Conservation (phyloP, 1,140 invertebrate genomes). For the Danaus melanippus region DNA sequence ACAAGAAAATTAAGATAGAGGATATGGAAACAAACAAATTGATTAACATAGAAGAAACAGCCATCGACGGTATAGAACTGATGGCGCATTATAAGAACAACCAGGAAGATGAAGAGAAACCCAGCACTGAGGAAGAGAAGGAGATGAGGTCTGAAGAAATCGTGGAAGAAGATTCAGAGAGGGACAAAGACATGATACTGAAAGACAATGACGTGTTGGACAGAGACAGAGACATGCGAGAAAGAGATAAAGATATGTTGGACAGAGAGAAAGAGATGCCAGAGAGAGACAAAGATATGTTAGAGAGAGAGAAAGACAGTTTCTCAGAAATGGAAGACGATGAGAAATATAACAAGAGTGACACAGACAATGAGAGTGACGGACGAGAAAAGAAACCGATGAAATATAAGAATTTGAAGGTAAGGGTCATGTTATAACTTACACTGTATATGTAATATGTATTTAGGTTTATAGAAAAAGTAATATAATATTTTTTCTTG, state of each 20-base stretch:
- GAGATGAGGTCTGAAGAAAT: constrained; percentile 49
- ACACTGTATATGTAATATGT: neutral
- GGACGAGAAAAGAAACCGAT: constrained; percentile 45
- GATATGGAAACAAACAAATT: constrained; percentile 43
- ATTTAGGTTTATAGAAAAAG: too few relatives aligned
- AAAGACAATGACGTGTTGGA: constrained; percentile 24
- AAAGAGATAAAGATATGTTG: constrained; percentile 27
- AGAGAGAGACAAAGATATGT: constrained; percentile 52
- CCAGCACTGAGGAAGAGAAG: constrained; percentile 58
- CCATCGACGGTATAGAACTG: constrained; percentile 67
- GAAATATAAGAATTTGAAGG: constrained; percentile 62
- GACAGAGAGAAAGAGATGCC: constrained; percentile 40
- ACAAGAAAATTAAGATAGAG: constrained; percentile 54
- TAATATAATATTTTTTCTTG: too few relatives aligned
- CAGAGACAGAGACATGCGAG: constrained; percentile 30
- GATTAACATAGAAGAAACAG: constrained; percentile 66
- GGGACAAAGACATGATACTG: constrained; percentile 10
- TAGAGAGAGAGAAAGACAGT: constrained; percentile 61
- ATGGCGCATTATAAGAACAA: constrained; percentile 56
- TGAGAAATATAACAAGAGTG: constrained; percentile 63
- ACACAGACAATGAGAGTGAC: constrained; percentile 66
- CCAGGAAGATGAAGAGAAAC: constrained; percentile 59
- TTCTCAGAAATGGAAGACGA: constrained; percentile 70
- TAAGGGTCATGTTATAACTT: constrained; percentile 16
- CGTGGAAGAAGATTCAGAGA: constrained; percentile 33